These are phyloP conservation scores for Poeciliopsis turneri DNA, from an alignment of 2,797 vertebrate genomes.

Conservation along the genomic window DNA sequence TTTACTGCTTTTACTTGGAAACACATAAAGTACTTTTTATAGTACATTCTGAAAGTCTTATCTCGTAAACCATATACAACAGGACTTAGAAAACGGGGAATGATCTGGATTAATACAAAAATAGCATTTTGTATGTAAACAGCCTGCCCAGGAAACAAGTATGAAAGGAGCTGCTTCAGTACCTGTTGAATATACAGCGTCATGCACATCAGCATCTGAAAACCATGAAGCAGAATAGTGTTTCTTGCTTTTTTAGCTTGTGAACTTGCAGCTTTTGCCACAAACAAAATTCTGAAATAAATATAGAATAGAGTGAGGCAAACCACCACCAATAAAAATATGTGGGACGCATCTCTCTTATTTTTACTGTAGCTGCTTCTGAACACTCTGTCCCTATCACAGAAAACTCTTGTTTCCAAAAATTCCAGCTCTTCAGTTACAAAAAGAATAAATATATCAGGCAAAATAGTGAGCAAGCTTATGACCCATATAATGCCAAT, in stretches of 20 bases:
- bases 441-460: conserved; percentile 59
- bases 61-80: conserved; percentile 51
- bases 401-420: conserved; percentile 40
- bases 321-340: conserved; percentile 58
- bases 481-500: conserved; percentile 63
- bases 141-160: background rate
- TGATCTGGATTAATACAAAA: conserved; percentile 35
- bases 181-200: conserved; percentile 26
- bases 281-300: conserved; percentile 68
- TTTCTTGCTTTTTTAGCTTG: conserved; percentile 57
- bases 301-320: conserved; percentile 66
- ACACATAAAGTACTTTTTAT: conserved; percentile 19
- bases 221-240: conserved; percentile 61
- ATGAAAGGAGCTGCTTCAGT: background rate
- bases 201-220: conserved; percentile 50
- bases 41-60: conserved; percentile 36
- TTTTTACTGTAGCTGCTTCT: conserved; percentile 25
- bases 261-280: conserved; percentile 39
- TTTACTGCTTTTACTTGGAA: background rate
- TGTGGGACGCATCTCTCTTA: conserved; percentile 46
- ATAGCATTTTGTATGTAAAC: background rate
- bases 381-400: conserved; percentile 50
- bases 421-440: conserved; percentile 43
- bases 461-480: conserved; percentile 50
- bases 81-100: conserved; percentile 42